Conservation (phyloP, 2,797 vertebrate species). For the Phalloptychus januarius region DNA sequence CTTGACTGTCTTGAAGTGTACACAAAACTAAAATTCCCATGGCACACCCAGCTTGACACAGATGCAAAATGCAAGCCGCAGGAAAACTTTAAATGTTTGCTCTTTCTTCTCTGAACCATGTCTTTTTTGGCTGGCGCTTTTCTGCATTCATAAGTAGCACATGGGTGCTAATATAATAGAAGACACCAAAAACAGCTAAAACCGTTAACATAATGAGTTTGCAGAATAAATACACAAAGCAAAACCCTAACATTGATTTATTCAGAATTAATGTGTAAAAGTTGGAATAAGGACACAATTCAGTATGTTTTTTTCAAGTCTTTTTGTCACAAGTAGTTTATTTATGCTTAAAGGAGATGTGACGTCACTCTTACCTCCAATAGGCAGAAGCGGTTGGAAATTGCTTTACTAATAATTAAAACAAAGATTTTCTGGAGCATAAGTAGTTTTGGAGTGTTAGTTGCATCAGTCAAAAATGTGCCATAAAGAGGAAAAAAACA, state of each 20-base stretch:
- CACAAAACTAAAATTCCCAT: background rate
- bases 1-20: background rate
- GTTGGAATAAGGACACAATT: background rate
- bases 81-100: background rate
- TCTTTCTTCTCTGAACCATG: background rate
- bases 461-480: too few species aligned
- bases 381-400: background rate
- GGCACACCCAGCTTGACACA: background rate
- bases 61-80: background rate
- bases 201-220: background rate
- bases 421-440: background rate
- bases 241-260: background rate
- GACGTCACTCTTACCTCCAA: background rate
- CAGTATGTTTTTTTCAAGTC: background rate
- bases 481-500: too few species aligned
- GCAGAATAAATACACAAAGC: background rate
- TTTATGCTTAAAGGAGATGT: background rate
- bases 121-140: background rate
- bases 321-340: background rate
- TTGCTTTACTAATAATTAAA: background rate
- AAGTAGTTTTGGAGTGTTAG: too few species aligned
- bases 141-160: background rate
- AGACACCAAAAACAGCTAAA: background rate
- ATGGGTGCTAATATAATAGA: background rate
- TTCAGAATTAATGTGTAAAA: background rate